These are phyloP conservation scores for Periophthalmus magnuspinnatus DNA, from an alignment of 2,797 vertebrate species.

Conservation along the genomic window DNA sequence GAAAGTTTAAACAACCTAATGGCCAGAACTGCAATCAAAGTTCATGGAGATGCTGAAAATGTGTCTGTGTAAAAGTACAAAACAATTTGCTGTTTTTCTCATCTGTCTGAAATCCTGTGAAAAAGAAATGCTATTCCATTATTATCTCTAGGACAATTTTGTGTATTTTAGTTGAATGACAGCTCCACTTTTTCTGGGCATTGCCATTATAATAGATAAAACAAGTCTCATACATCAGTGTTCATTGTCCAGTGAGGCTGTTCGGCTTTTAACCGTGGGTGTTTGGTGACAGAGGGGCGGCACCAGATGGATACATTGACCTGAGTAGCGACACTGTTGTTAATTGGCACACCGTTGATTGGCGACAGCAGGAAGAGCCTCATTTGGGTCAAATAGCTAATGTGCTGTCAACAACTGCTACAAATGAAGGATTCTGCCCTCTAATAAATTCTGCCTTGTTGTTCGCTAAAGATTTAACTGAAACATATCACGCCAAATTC, in stretches of 20 bases:
- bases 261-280: neutral
- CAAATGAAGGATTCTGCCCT: neutral
- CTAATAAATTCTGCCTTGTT: too few species aligned
- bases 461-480: too few species aligned
- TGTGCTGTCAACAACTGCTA: too few species aligned
- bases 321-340: conserved; percentile 1
- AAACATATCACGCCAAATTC: too few species aligned
- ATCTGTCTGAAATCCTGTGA: neutral
- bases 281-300: neutral
- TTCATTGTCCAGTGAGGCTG: too few species aligned
- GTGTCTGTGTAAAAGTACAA: too few species aligned
- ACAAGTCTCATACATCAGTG: too few species aligned
- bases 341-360: conserved; percentile 8
- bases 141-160: too few species aligned
- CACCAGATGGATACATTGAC: conserved; percentile 3
- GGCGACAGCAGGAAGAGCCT: neutral
- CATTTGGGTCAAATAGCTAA: neutral
- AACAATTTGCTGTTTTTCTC: too few species aligned
- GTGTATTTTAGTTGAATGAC: neutral
- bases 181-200: too few species aligned
- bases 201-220: too few species aligned
- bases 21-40: neutral
- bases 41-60: neutral
- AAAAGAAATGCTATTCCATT: neutral
- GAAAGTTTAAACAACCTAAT: too few species aligned